These are phyloP conservation scores for Neosalanx taihuensis DNA, from an alignment of 2,797 vertebrate species.

Conservation along the genomic window DNA sequence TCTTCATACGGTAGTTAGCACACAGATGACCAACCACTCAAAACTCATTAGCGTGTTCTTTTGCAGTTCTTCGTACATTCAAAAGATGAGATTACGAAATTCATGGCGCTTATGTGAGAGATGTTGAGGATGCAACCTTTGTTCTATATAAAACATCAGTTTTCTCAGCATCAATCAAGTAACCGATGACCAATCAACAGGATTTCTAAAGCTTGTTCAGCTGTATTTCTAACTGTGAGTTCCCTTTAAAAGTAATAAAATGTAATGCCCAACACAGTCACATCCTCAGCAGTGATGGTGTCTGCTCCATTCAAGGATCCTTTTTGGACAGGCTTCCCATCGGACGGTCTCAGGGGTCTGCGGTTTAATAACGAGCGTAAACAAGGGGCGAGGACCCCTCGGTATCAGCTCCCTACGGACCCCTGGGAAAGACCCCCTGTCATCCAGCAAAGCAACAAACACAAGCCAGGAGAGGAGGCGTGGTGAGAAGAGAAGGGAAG, in stretches of 20 bases:
- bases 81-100: no score
- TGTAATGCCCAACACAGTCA: not conserved
- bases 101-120: no score
- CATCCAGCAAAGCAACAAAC: slow-evolving; percentile 55
- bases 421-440: slow-evolving; percentile 62
- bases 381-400: slow-evolving; percentile 44
- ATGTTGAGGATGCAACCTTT: no score
- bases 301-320: slow-evolving; percentile 27
- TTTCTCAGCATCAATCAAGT: no score
- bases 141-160: no score
- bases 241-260: not conserved
- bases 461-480: slow-evolving; percentile 18
- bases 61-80: no score
- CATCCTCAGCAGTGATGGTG: slow-evolving; percentile 15
- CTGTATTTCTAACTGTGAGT: no score
- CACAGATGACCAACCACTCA: no score
- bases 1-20: no score
- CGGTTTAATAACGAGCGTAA: slow-evolving; percentile 51
- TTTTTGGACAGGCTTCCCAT: slow-evolving; percentile 40
- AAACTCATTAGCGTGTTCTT: no score
- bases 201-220: no score
- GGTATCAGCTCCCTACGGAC: slow-evolving; percentile 50
- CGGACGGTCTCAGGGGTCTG: slow-evolving; percentile 19
- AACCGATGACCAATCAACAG: no score
- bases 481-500: not conserved